Conservation (phyloP, 1,140 invertebrate genomes). For the Laupala kohalensis region DNA sequence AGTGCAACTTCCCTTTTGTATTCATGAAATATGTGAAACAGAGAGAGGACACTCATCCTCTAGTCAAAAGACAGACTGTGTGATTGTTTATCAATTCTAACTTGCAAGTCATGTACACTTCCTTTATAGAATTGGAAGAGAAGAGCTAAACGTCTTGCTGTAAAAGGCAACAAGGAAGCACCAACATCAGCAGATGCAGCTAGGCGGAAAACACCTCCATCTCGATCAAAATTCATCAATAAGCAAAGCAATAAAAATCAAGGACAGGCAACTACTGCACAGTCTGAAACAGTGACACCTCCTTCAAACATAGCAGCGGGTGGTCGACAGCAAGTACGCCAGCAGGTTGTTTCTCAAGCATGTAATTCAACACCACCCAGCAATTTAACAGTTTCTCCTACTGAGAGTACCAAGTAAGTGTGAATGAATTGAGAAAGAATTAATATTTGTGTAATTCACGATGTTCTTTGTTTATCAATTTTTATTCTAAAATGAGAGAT, state of each 20-base stretch:
- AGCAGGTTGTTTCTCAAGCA: background rate
- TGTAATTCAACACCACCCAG: background rate
- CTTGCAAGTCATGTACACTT: too few relatives aligned
- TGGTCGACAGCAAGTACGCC: background rate
- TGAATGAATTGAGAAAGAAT: too few relatives aligned
- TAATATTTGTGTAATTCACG: too few relatives aligned
- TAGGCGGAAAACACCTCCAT: conserved; percentile 13
- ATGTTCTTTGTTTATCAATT: too few relatives aligned
- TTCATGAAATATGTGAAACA: too few relatives aligned
- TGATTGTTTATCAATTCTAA: too few relatives aligned
- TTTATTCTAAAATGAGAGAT: too few relatives aligned
- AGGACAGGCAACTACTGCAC: background rate
- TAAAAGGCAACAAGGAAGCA: conserved; percentile 32
- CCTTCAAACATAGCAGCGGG: background rate
- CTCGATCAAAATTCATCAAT: conserved; percentile 12
- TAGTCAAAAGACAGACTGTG: too few relatives aligned
- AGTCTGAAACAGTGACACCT: background rate
- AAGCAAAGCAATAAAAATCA: background rate
- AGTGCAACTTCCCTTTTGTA: too few relatives aligned
- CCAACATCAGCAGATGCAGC: conserved; percentile 13
- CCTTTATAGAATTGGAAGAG: conserved; percentile 54
- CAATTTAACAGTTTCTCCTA: conserved; percentile 7
- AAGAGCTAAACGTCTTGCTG: conserved; percentile 53
- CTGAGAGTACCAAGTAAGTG: conserved; percentile 5
- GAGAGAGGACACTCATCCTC: too few relatives aligned